A percentile compares a stretch with the other conserved stretches of the same genome.
Evolutionary conservation across 2,888 invertebrate species (phyloP).

Genomic region (Stictocephala bisonia): DNA sequence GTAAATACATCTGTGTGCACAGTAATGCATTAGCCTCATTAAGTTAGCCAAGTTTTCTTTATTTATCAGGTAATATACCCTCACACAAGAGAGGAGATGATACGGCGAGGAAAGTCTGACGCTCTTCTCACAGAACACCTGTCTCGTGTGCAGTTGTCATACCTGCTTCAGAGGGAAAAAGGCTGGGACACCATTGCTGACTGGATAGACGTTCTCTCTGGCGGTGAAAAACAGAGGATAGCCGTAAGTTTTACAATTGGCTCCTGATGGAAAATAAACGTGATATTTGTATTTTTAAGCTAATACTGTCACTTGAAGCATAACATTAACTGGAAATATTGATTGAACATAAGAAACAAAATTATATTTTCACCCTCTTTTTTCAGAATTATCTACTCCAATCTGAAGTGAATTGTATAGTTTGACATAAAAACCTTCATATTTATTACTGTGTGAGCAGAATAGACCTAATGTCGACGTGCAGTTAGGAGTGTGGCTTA

Average conservation of each 20-base stretch:
- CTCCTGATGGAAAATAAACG: too few species aligned
- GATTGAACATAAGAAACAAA: neutral
- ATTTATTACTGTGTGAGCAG: neutral
- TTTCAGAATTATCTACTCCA: neutral
- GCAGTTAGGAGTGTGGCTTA: too few species aligned
- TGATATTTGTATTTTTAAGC: too few species aligned
- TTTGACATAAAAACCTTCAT: too few species aligned
- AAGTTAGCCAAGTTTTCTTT: too few species aligned
- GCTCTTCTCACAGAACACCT: slow-evolving; percentile 80
- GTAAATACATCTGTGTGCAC: too few species aligned
- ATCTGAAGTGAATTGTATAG: neutral
- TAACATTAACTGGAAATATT: neutral
- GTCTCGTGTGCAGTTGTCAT: slow-evolving; percentile 84
- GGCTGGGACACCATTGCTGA: slow-evolving; percentile 95
- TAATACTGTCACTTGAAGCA: too few species aligned
- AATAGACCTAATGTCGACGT: too few species aligned
- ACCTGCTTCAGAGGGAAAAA: slow-evolving; percentile 85
- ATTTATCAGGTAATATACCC: slow-evolving; percentile 95
- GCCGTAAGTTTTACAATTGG: slow-evolving; percentile 78
- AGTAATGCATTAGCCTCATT: too few species aligned
- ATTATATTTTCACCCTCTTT: neutral
- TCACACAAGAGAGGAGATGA: slow-evolving; percentile 88
- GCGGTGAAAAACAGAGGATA: slow-evolving; percentile 98
- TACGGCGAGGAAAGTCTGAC: slow-evolving; percentile 81
- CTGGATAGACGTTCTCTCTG: slow-evolving; percentile 98